These are phyloP conservation scores for Taurulus bubalis DNA, from an alignment of 2,113 vertebrate genomes.

Conservation along the genomic window DNA sequence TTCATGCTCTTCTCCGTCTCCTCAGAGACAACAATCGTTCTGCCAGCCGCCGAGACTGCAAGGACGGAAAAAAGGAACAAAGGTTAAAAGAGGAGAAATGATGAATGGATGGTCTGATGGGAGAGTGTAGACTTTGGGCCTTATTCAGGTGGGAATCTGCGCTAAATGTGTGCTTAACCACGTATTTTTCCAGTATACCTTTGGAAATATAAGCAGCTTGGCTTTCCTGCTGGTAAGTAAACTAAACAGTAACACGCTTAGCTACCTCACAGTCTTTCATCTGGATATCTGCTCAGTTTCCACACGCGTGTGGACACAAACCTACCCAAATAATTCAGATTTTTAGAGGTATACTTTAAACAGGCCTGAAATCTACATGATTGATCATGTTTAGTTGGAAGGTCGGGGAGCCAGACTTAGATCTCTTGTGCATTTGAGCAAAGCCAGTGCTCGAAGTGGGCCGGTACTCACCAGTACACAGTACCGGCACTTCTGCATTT, in stretches of 20 bases:
- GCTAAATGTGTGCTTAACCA: conserved; percentile 44
- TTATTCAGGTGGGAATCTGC: conserved; percentile 31
- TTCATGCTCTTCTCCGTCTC: conserved; percentile 94
- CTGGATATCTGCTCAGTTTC: conserved; percentile 63
- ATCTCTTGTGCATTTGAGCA: conserved; percentile 52
- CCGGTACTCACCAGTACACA: neutral
- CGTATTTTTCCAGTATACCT: conserved; percentile 55
- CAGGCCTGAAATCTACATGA: conserved; percentile 58
- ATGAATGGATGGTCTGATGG: conserved; percentile 22
- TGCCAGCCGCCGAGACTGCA: conserved; percentile 88
- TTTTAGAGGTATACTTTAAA: conserved; percentile 55
- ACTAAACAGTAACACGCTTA: conserved; percentile 53
- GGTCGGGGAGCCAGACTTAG: conserved; percentile 40
- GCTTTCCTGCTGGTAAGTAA: conserved; percentile 58
- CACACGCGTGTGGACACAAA: conserved; percentile 56
- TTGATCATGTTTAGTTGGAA: conserved; percentile 53
- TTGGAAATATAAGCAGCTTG: conserved; percentile 54
- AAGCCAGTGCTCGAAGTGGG: conserved; percentile 19
- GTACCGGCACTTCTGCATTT: neutral
- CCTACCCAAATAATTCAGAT: conserved; percentile 41
- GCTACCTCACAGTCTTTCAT: conserved; percentile 55
- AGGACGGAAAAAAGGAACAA: conserved; percentile 15
- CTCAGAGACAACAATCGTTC: conserved; percentile 87
- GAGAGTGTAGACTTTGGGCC: conserved; percentile 44
- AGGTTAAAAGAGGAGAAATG: conserved; percentile 19